Evolutionary conservation across 1,140 invertebrate species (phyloP).

Genomic region (Anadara kagoshimensis): DNA sequence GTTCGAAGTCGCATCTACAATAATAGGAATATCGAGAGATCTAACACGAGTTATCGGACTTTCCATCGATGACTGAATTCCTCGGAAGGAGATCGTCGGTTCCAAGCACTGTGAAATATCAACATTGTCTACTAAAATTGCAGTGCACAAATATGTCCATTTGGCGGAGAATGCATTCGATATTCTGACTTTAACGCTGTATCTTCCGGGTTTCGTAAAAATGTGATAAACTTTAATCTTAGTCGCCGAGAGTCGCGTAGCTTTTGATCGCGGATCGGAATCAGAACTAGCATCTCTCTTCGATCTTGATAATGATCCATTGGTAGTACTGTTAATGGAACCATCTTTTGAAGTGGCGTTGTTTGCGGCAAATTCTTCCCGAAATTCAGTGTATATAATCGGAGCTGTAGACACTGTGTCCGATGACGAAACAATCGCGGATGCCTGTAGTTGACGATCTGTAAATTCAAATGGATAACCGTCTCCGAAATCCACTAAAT

Average conservation of each 20-base stretch:
- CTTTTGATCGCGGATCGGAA: not conserved
- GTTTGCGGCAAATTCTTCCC: too few species aligned
- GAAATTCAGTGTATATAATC: too few species aligned
- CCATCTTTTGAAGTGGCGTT: too few species aligned
- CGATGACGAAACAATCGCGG: too few species aligned
- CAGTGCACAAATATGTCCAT: slow-evolving; percentile 55
- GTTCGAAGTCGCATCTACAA: slow-evolving; percentile 33
- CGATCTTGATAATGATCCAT: too few species aligned
- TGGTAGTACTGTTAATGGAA: too few species aligned
- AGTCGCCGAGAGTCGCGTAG: slow-evolving; percentile 12
- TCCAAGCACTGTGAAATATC: slow-evolving; percentile 6
- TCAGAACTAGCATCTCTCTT: too few species aligned
- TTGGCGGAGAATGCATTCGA: slow-evolving; percentile 58
- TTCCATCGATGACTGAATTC: slow-evolving; percentile 18
- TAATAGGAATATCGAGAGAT: slow-evolving; percentile 55
- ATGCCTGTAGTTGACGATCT: slow-evolving; percentile 31
- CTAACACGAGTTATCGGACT: slow-evolving; percentile 31
- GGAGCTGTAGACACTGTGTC: too few species aligned
- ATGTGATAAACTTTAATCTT: slow-evolving; percentile 53
- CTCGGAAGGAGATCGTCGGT: slow-evolving; percentile 17
- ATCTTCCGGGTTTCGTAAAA: slow-evolving; percentile 52
- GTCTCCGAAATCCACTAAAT: slow-evolving; percentile 63
- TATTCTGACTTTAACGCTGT: slow-evolving; percentile 50
- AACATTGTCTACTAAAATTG: slow-evolving; percentile 50
- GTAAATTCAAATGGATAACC: slow-evolving; percentile 51